phyloP scores from a whole-genome alignment of 53 echinoderm and acorn worm genomes.

The Holothuria leucospilota region DNA sequence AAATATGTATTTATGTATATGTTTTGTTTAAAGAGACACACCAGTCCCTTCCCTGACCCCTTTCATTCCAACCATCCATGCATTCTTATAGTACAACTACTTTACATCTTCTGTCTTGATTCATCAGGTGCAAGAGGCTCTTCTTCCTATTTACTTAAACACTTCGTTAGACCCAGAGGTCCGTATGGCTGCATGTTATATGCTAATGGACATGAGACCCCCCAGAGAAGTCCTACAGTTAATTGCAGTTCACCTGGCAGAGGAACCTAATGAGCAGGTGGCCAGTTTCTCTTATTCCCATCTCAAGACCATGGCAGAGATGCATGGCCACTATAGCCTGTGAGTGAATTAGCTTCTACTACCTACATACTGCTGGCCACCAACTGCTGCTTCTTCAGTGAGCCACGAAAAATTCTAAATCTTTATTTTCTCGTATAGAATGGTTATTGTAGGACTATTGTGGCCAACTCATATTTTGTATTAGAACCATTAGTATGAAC shows the following conservation, averaged over 20 bases:
- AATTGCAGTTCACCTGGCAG: constrained; percentile 55
- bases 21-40: too few species aligned
- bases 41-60: too few species aligned
- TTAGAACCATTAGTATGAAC: too few species aligned
- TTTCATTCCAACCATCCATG: too few species aligned
- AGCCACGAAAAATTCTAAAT: too few species aligned
- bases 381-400: too few species aligned
- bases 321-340: neutral
- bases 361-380: too few species aligned
- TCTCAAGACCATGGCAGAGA: constrained; percentile 58
- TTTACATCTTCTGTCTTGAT: neutral
- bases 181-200: constrained; percentile 80
- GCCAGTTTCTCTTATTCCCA: constrained; percentile 77
- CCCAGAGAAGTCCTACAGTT: constrained; percentile 49
- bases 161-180: constrained; percentile 63
- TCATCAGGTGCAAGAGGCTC: constrained; percentile 62
- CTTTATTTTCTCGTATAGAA: too few species aligned
- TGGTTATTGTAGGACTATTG: too few species aligned
- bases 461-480: too few species aligned
- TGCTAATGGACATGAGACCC: constrained; percentile 80
- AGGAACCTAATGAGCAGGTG: constrained; percentile 76
- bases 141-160: constrained; percentile 64
- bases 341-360: neutral
- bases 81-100: too few species aligned
- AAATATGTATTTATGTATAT: too few species aligned